These are phyloP conservation scores for Semnopithecus entellus DNA, from an alignment of 2,113 vertebrate species.

Conservation along the genomic window DNA sequence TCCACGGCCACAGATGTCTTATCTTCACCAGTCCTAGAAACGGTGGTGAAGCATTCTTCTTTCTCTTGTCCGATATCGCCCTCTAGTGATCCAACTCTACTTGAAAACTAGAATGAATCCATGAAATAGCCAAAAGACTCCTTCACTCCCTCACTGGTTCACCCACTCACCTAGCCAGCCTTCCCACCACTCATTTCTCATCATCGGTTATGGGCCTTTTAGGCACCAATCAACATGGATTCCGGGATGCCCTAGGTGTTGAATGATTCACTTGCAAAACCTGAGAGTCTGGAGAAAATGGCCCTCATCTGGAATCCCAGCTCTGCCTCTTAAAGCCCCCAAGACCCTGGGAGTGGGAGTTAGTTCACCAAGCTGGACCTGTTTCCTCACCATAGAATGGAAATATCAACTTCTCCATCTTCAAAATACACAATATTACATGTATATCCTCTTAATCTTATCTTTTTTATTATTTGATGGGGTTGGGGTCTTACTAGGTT, in stretches of 20 bases:
- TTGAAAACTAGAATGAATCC: not conserved
- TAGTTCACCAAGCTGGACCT: not conserved
- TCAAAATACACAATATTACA: not conserved
- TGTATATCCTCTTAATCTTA: not conserved
- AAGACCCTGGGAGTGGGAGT: not conserved
- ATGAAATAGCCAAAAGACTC: rapidly evolving
- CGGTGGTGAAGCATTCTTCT: rapidly evolving
- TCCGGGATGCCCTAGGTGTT: not conserved
- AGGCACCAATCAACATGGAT: not conserved
- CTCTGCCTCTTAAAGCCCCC: not conserved
- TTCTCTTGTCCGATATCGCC: conserved; percentile 61
- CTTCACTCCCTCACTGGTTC: not conserved
- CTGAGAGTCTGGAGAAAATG: not conserved
- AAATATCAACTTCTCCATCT: not conserved
- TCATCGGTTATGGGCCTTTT: not conserved
- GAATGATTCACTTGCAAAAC: not conserved
- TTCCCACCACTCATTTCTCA: not conserved
- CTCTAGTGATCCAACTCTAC: conserved; percentile 58
- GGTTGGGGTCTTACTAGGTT: too few species aligned
- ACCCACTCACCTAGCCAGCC: too few species aligned
- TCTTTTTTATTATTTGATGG: not conserved
- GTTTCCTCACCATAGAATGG: not conserved
- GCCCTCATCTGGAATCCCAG: not conserved
- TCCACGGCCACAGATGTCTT: not conserved
- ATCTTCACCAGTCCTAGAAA: not conserved